Evolutionary conservation across 2,888 invertebrate genomes (phyloP), one percentile per base, ranked within the genome.

Genomic region (Tholera decimalis): DNA sequence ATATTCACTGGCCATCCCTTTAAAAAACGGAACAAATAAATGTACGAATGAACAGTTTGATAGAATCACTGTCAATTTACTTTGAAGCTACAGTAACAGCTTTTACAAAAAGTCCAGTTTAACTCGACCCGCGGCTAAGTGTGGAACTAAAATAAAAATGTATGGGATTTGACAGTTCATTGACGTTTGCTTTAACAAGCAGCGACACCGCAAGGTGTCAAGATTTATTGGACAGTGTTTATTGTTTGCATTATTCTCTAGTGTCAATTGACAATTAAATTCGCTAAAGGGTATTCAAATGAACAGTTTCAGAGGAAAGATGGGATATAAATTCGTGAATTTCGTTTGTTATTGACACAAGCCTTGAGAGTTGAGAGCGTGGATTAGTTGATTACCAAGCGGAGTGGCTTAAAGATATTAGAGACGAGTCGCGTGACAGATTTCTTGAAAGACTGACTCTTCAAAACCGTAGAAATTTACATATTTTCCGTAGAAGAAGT

Each of bases 1-100:
- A 57, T 54, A 71, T 44, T 37, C 54, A 26, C 22, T 20, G 9
- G 18, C 43, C 15, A 30, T 54, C 35, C 55, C 11, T 35, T 44
- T 65, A 39, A 57, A 61, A 71, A 70, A 43, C 33, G 8, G 26
- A 71, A 41, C 24, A 55, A 58, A 61, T 35, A 35, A 60, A 67
- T 46, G n/a, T 58, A 50, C 50, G 57, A 76, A 66, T 59, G 64
- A 71, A 73, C 63, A 71, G 71, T 78, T 76, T 77, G 66, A 80
- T 77, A 74, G 61, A 78, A 77, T 82, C 78, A 79, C 63, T 62
- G 71, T 67, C 79, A 82, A 72, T 82, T 82, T 77, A 69, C 57
- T 74, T 55, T 35, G 49, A 47, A 59, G 55, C 55, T 56, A 53
- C 37, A 55, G 47, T 51, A 39, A 69, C 75, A 62, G 68, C 58